Percentiles rank a stretch among this genome's conserved stretches.
Conservation (phyloP, 23 tunicate species). For the Trididemnum miniatum region DNA sequence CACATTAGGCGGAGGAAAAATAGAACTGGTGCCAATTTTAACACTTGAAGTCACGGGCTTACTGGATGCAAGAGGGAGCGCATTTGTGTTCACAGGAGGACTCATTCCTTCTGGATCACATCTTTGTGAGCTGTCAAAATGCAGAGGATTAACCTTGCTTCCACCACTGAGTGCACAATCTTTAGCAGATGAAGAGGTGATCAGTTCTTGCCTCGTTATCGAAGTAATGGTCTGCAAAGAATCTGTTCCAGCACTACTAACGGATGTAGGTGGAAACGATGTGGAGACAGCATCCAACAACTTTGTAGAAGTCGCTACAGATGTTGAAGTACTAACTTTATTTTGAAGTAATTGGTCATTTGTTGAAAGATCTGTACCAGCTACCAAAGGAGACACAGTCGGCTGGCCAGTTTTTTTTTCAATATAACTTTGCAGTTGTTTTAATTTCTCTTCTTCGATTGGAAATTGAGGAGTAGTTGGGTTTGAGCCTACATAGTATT, state of each 20-base stretch:
- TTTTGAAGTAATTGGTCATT: background rate
- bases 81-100: conserved; percentile 38
- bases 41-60: background rate
- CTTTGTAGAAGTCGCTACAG: background rate
- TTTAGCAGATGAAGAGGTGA: background rate
- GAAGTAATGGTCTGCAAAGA: background rate
- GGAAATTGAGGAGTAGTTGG: conserved; percentile 71
- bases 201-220: background rate
- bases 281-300: background rate
- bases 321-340: background rate
- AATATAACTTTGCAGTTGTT: conserved; percentile 62
- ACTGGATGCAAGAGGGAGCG: background rate
- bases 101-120: conserved; percentile 79
- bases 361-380: background rate
- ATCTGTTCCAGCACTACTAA: background rate
- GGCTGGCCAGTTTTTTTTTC: conserved; percentile 56
- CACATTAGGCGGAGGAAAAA: too few relatives aligned
- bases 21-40: background rate
- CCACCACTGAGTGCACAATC: background rate
- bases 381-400: conserved; percentile 51
- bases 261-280: background rate
- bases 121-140: conserved; percentile 13
- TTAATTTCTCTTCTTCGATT: conserved; percentile 54
- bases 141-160: background rate
- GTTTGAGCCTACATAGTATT: conserved; percentile 54